Evolutionary conservation across 2,113 vertebrate genomes (phyloP), one percentile per base, ranked within the genome.

Genomic region (Loxodonta africana): DNA sequence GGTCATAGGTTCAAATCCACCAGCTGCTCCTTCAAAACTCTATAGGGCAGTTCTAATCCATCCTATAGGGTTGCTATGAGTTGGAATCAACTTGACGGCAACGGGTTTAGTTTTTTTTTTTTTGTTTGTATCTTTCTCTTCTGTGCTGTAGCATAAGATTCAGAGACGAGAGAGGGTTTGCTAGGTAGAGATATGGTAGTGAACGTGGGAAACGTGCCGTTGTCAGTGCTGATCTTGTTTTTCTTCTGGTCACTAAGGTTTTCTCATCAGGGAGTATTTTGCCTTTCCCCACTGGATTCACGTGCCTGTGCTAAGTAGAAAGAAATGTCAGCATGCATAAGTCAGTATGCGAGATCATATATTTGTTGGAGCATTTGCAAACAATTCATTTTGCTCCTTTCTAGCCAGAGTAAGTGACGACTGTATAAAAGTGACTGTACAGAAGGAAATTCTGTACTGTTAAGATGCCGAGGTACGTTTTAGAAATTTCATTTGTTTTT

Each of bases 401-500:
- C 3, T 46, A 96, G 65, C 21, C 46, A 67, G 37, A 25, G 37
- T 46, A 65, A 1, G 0, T 90, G 7, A 60, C 30, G 46, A 9
- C 69, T 96, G 18, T 84, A 41, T 37, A 78, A 25, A 73, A 78
- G 95, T 44, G 21, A 67, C 12, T 0, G 0, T 53, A 17, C 67
- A 87, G 26, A 82, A 86, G 48, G 23, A 53, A 73, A 87, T 62
- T 83, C 23, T 83, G 21, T 90, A 4, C 60, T 81, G 14, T 91
- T 67, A 33, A 73, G 81, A 93, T 83, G 77, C 83, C 11, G 26
- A 82, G 51, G 63, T 69, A 80, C 60, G 23, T 83, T 97, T 93
- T 69, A 76, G 76, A 96, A 86, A 95, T 96, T 93, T 62, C 65
- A 88, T 95, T 96, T 96, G 76, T 93, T 94, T 97, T 95, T 76